phyloP scores from a whole-genome alignment of 2,797 vertebrate species.

The Heteromormyrus szaboi region DNA sequence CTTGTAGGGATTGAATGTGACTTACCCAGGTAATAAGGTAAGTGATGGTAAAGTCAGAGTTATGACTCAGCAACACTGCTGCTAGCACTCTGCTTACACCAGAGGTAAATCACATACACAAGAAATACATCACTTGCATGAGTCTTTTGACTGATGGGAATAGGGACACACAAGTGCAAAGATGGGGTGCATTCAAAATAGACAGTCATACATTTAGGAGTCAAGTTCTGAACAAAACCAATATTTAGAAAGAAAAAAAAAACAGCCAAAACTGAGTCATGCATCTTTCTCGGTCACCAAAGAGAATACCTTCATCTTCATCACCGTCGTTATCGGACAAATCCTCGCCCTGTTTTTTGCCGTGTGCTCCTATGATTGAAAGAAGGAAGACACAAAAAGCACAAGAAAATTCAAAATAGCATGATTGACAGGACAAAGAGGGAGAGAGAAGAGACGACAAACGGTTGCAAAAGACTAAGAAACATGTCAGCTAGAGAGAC shows the following conservation, averaged over 20 bases:
- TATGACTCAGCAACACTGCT: slow-evolving; percentile 12
- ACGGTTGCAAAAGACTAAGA: slow-evolving; percentile 20
- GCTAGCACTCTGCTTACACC: slow-evolving; percentile 23
- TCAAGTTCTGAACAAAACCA: not conserved
- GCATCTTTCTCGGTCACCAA: slow-evolving; percentile 73
- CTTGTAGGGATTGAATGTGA: not conserved
- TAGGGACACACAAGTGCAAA: not conserved
- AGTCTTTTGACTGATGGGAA: slow-evolving; percentile 18
- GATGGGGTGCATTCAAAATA: slow-evolving; percentile 26
- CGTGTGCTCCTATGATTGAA: slow-evolving; percentile 91
- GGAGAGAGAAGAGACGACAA: slow-evolving; percentile 37
- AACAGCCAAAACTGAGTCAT: slow-evolving; percentile 49
- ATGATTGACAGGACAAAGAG: slow-evolving; percentile 60
- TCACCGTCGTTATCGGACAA: slow-evolving; percentile 99
- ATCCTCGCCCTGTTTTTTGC: slow-evolving; percentile 99
- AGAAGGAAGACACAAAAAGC: slow-evolving; percentile 79
- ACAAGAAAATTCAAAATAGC: slow-evolving; percentile 87
- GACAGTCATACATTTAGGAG: slow-evolving; percentile 17
- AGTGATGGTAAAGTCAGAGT: slow-evolving; percentile 26
- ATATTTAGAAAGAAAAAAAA: slow-evolving; percentile 7
- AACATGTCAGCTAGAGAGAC: not conserved
- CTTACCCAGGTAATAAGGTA: slow-evolving; percentile 23
- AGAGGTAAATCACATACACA: slow-evolving; percentile 1
- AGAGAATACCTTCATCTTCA: slow-evolving; percentile 99
- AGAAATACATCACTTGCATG: slow-evolving; percentile 17